phyloP scores from a whole-genome alignment of 2,797 vertebrate species.

The Taenioides sp. region DNA sequence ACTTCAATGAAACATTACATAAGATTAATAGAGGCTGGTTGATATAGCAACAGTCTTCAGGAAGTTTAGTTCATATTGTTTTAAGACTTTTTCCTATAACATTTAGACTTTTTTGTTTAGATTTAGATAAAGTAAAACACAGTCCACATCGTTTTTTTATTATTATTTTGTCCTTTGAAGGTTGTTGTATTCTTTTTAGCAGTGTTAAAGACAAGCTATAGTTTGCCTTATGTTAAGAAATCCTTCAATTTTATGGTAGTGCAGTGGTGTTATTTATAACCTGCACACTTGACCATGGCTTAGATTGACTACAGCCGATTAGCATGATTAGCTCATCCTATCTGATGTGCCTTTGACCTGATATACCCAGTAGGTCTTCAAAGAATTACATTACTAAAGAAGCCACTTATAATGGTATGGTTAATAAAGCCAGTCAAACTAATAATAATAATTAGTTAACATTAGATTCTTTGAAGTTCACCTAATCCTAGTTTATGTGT shows the following conservation, averaged over 20 bases:
- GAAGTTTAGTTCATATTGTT: neutral
- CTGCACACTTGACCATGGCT: neutral
- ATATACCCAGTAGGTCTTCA: neutral
- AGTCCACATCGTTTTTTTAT: too few species aligned
- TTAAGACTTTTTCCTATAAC: neutral
- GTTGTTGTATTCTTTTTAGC: neutral
- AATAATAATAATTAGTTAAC: neutral
- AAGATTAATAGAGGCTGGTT: neutral
- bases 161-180: too few species aligned
- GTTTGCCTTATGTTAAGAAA: neutral
- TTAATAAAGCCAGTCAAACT: neutral
- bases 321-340: slow-evolving; percentile 15
- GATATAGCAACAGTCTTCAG: neutral
- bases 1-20: neutral
- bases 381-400: neutral
- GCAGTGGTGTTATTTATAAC: neutral
- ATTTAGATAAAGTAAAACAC: too few species aligned
- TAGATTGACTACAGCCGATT: neutral
- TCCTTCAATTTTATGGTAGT: too few species aligned
- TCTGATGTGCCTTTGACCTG: slow-evolving; percentile 38
- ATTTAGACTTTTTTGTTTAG: too few species aligned
- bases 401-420: too few species aligned
- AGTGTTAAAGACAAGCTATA: neutral
- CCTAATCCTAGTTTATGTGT: neutral
- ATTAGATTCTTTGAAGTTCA: neutral